Base-by-base conservation (phyloP, 2,888 invertebrate genomes). In the Nowickia ferox region DNA sequence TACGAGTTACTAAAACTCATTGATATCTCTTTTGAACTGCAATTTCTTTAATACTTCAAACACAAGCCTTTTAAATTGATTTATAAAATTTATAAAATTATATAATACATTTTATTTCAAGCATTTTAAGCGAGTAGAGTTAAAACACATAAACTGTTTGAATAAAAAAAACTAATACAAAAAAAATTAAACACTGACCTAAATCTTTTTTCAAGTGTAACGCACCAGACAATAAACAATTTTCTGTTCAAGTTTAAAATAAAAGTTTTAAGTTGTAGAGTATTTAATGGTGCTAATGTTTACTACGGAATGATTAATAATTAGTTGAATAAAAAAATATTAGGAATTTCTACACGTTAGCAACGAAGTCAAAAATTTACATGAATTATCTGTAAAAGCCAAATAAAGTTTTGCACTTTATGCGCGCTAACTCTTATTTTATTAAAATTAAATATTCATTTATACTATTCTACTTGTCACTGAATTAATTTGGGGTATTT, bases 201-300 rank as follows among this genome's bases (percentile, higher is more conserved):
- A 87, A 88, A 89, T 88, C 88, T 88, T 86, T 87, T 88, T 80
- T 88, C 89, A 88, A 85, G 86, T 89, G 88, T 88, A 88, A 88
- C 88, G 87, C 85, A 79, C 87, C 87, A 87, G 86, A 86, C 86
- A 75, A 57, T 61, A 79, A 55, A 19, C 19, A 57, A 42, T 44
- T 57, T 74, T 74, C 59, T 74, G 19, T 68, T 77, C 38, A 42
- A 78, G n/a, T 61, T 69, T 78, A 40, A 72, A 38, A 72, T n/a
- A 48, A 69, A 69, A 55, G 9, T 61, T 78, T 80, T 9, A 40
- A 79, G 10, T 53, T 63, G 17, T 71, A 71, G 17, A 53, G 42
- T 63, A 48, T 69, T 85, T 71, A 77, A 79, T 79, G 53, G 53
- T 71, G 74, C 51, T 78, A 82, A 75, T 82, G 51, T 66, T 83